Base-by-base conservation (phyloP, 2,113 vertebrate species). In the Eclectus roratus region DNA sequence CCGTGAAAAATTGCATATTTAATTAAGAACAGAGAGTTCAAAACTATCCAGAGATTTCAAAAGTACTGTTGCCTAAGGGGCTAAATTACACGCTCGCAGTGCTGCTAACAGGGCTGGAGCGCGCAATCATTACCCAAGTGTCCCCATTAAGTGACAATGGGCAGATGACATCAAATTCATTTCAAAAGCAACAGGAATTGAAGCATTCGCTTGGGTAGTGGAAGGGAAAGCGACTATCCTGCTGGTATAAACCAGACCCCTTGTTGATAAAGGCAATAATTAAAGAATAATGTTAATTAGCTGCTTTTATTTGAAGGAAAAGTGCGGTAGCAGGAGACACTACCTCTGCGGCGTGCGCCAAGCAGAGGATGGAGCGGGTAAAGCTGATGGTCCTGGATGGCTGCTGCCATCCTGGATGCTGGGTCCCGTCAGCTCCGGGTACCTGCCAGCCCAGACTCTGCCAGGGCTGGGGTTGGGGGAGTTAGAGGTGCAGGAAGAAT, bases 1-100 rank as follows among this genome's bases (percentile, higher is more conserved):
- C 98, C 97, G 98, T 99, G 98, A 98, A 98, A 99, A 99, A 98
- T 98, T 99, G 99, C 98, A 99, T 99, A 99, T 99, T 99, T 99
- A 99, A 99, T 99, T 99, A 99, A 98, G 98, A 99, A 98, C 98
- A 98, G 98, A 98, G 98, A 98, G 98, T 99, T 98, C 98, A 98
- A 98, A 98, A 98, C 98, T 98, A 98, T 98, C 98, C 97, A 97
- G 98, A 99, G 98, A 98, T 98, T 98, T 98, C 96, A 95, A 98
- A 98, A 98, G 98, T 98, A 97, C 98, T 77, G 97, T 98, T 98
- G 99, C 99, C 99, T 98, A 96, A 97, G 98, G 99, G 98, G 98
- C 98, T 97, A 95, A 98, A 99, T 98, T 99, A 98, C 98, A 98
- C 98, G 98, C 98, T 98, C 96, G 97, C 98, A 98, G 98, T 98